Evolutionary conservation across 2,888 invertebrate species (phyloP), one percentile per base, ranked within the genome.

Genomic region (Clusia tigrina): DNA sequence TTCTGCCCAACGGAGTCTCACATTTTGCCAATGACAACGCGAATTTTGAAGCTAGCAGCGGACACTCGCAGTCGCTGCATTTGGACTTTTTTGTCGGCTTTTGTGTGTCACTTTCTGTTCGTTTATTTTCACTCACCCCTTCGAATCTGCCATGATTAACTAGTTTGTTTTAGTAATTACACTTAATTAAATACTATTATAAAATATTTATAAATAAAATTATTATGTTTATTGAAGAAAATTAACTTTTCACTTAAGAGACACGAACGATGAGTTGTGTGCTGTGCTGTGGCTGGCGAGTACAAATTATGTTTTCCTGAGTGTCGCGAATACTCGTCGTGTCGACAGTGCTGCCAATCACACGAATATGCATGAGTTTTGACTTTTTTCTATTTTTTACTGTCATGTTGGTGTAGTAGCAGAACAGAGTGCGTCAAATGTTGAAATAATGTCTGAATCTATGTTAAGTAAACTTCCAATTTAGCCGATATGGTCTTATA

Each of bases 121-220:
- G 42, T n/a, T n/a, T 22, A 54, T 53, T 57, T 68, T 65, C 60
- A 81, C 83, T 82, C 76, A 83, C 83, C 81, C 80, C 66, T 83
- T 83, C 24, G 83, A 78, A 69, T 83, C 83, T 68, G 81, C 81
- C 83, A 83, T 83, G 54, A 58, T 73, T 67, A 63, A 63, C 37
- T 69, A 68, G 61, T 69, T 64, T 18, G 22, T 20, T 48, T 20
- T 20, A 42, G 15, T 6, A 3, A 42, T 42, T 42, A 42, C 42
- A 48, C 48, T 48, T 48, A 48, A 48, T 48, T 42, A n/a, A 48
- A 48, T 18, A 48, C n/a, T 10, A 48, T 20, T 48, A 5, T 48
- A 20, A 48, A 18, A 20, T 20, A 42, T 9, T 20, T 48, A 20
- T 48, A 6, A 18, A 20, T 48, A 48, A 20, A 48, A 48, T 9